Base-by-base conservation (phyloP, 2,888 invertebrate genomes). In the Terebella lapidaria region DNA sequence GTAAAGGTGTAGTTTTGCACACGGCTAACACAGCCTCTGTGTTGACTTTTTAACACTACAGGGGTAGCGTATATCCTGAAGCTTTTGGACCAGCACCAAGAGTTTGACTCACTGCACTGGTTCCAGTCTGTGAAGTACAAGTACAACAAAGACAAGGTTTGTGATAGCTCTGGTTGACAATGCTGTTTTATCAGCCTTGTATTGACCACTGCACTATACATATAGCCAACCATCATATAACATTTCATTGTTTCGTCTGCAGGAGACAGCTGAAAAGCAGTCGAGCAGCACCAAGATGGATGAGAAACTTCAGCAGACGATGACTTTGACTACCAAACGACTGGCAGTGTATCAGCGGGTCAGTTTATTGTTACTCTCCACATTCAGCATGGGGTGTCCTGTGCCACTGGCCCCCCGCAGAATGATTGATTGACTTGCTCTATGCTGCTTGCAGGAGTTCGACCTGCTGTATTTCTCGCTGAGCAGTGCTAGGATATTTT, bases 21-120 rank as follows among this genome's bases (percentile, higher is more conserved):
- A 51, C 18, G 20, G 10, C 3, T 22, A 2, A 30, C 15, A 5
- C 5, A 4, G 2, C 18, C 20, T 10, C 22, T 10, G 15, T 20
- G 4, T 20, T 3, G 20, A 53, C 20, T 55, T 27, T 30, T 25
- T 55, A 2, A 30, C 18, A 3, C 28, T 18, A 1, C 72, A 87
- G 87, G 88, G 59, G 78, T 90, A 35, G 94, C 96, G 0, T 99
- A 94, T 74, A 89, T 97, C 69, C 84, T 96, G 62, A 92, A 91
- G 76, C 84, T 97, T 62, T 82, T 97, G 51, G 88, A 93, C 78
- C 94, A 95, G 81, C 87, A 88, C 70, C 81, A 84, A 24, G 90
- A 91, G 72, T 90, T 96, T 77, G 93, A 96, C 82, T 88, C 92
- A 0, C 83, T 99, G 3, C 93, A 94, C 78, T 99, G 97, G 97